phyloP scores from a whole-genome alignment of 2,797 vertebrate genomes.

The Danio tinwini region DNA sequence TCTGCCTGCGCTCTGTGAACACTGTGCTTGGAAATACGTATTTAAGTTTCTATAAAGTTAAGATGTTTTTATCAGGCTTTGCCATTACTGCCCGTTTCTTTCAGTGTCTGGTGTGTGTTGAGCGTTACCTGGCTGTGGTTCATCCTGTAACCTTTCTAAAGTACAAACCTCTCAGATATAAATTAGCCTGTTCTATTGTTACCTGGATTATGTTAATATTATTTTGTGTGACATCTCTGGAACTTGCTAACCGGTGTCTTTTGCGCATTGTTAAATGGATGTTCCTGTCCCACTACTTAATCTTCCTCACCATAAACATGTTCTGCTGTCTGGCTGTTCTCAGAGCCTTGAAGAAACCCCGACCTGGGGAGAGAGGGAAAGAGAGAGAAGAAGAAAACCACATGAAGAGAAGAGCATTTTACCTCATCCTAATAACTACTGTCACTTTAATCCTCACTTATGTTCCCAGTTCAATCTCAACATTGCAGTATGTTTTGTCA shows the following conservation, averaged over 20 bases:
- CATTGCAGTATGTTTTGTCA: background rate
- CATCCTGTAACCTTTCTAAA: conserved; percentile 56
- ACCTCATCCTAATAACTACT: conserved; percentile 34
- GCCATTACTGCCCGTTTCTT: conserved; percentile 23
- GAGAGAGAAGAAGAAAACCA: conserved; percentile 13
- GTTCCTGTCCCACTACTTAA: background rate
- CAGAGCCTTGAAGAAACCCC: conserved; percentile 34
- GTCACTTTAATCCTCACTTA: conserved; percentile 28
- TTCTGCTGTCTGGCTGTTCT: conserved; percentile 20
- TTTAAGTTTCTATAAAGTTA: background rate
- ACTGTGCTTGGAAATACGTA: background rate
- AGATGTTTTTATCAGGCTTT: background rate
- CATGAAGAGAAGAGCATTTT: conserved; percentile 44
- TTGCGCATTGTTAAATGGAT: background rate
- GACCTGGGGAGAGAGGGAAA: conserved; percentile 19
- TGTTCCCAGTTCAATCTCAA: conserved; percentile 18
- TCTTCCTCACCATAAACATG: conserved; percentile 17
- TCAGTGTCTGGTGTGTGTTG: conserved; percentile 52
- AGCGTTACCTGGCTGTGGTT: conserved; percentile 55
- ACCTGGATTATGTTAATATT: conserved; percentile 40
- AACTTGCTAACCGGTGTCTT: background rate
- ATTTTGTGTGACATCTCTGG: background rate
- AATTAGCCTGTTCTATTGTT: background rate
- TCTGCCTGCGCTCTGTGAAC: conserved; percentile 4
- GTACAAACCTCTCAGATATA: conserved; percentile 49